These are phyloP conservation scores for Gymnothorax reevesii DNA, from an alignment of 2,797 vertebrate species.

Conservation along the genomic window DNA sequence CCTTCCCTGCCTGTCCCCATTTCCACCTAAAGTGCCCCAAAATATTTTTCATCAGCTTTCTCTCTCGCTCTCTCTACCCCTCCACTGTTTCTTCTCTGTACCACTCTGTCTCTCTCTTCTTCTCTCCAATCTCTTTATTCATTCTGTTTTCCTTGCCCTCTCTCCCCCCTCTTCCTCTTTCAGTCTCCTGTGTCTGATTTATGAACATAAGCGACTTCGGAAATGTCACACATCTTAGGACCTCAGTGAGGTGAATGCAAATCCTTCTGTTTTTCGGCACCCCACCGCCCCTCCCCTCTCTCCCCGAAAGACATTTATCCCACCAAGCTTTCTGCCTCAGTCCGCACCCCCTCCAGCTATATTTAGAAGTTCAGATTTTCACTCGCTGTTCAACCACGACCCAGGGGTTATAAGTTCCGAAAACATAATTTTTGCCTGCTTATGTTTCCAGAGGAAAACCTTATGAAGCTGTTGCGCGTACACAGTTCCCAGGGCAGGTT, in stretches of 20 bases:
- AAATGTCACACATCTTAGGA: slow-evolving; percentile 32
- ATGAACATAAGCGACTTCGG: slow-evolving; percentile 42
- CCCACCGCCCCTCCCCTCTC: not conserved
- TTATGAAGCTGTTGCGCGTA: slow-evolving; percentile 33
- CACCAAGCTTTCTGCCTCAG: not conserved
- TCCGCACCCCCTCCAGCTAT: slow-evolving; percentile 27
- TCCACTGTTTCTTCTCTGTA: slow-evolving; percentile 1
- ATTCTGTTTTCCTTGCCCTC: not conserved
- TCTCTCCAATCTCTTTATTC: slow-evolving; percentile 7
- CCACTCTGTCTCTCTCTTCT: slow-evolving; percentile 36
- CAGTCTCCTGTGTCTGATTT: slow-evolving; percentile 56
- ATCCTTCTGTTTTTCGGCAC: slow-evolving; percentile 20
- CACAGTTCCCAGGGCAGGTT: slow-evolving; percentile 45
- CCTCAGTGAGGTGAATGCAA: slow-evolving; percentile 38
- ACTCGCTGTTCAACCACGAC: slow-evolving; percentile 25
- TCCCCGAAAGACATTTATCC: slow-evolving; percentile 16
- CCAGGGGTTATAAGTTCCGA: slow-evolving; percentile 36
- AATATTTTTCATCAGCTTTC: too few relatives aligned
- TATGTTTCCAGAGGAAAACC: slow-evolving; percentile 15
- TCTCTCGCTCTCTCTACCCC: not conserved
- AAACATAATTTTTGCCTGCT: slow-evolving; percentile 57
- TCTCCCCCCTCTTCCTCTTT: slow-evolving; percentile 21
- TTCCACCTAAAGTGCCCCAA: too few relatives aligned
- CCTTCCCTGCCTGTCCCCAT: slow-evolving; percentile 4
- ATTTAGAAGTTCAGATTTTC: slow-evolving; percentile 35